phyloP scores from a whole-genome alignment of 2,888 invertebrate species.

The Amphipoea oculea region DNA sequence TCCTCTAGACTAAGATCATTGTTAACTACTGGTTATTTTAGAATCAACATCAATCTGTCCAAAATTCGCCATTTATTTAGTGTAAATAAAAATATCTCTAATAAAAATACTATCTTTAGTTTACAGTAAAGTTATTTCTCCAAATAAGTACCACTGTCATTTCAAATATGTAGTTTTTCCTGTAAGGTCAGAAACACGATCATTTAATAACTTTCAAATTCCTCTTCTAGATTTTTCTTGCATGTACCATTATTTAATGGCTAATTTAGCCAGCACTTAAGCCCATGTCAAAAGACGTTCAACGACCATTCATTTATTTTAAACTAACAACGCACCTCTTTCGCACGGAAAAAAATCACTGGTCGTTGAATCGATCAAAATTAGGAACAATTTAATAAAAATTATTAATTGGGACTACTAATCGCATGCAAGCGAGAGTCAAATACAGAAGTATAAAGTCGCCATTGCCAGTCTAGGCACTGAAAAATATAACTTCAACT shows the following conservation, averaged over 20 bases:
- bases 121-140: background rate
- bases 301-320: constrained; percentile 25
- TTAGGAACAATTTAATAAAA: background rate
- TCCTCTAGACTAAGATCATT: background rate
- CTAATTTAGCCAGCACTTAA: background rate
- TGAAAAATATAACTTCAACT: background rate
- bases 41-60: background rate
- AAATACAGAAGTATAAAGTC: background rate
- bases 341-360: background rate
- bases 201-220: constrained; percentile 44
- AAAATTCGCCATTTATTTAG: constrained; percentile 11
- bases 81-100: constrained; percentile 14
- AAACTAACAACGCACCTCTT: constrained; percentile 36
- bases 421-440: background rate
- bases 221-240: constrained; percentile 45
- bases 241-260: constrained; percentile 10
- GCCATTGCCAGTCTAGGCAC: background rate
- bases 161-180: constrained; percentile 17
- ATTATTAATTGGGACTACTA: background rate
- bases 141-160: background rate
- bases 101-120: background rate
- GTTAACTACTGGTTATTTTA: background rate
- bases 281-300: background rate
- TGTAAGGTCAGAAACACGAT: background rate
- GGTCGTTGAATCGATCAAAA: constrained; percentile 9